phyloP scores from a whole-genome alignment of 2,113 vertebrate species.

The Strix aluco region DNA sequence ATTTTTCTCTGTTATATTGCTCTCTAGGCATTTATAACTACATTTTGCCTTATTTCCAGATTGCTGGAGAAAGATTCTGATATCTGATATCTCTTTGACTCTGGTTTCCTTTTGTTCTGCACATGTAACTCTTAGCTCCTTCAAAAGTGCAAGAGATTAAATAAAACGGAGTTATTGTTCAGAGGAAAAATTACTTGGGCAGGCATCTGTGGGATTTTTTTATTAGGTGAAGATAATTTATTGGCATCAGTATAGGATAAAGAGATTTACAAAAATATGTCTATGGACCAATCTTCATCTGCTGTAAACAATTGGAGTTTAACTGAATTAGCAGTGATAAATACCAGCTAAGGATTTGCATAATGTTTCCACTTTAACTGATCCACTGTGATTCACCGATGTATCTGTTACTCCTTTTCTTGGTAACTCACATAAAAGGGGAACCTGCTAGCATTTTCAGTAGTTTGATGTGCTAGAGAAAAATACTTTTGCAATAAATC shows the following conservation, averaged over 20 bases:
- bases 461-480: background rate
- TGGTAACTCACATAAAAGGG: background rate
- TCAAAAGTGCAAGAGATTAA: background rate
- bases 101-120: background rate
- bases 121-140: background rate
- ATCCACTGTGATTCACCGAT: fast-evolving
- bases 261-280: background rate
- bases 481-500: background rate
- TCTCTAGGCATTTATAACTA: background rate
- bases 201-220: background rate
- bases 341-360: background rate
- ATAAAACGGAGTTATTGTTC: background rate
- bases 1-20: background rate
- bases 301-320: background rate
- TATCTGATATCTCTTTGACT: background rate
- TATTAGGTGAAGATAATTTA: background rate
- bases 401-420: background rate
- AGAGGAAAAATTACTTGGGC: background rate
- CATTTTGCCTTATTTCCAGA: background rate
- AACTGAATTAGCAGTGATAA: background rate
- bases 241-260: background rate
- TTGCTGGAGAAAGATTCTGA: background rate
- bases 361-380: background rate
- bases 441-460: background rate
- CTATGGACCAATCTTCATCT: background rate